phyloP scores from a whole-genome alignment of 2,797 vertebrate genomes.

The Neomorphus geoffroyi region DNA sequence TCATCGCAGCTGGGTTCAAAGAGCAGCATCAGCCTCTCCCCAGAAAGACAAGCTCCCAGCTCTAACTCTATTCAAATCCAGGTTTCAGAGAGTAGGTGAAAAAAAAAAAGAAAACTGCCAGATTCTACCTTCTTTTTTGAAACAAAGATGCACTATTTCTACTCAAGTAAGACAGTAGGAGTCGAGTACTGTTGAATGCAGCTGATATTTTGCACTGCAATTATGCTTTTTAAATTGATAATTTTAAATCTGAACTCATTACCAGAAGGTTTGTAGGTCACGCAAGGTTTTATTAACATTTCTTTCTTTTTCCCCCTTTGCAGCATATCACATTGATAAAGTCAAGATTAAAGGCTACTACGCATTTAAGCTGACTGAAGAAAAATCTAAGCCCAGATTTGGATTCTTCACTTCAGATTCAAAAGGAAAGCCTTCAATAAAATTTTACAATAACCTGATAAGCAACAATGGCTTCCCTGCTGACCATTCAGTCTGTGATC shows the following conservation, averaged over 20 bases:
- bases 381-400: conserved; percentile 83
- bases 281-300: neutral
- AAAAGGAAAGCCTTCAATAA: conserved; percentile 86
- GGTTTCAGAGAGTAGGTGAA: neutral
- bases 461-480: conserved; percentile 79
- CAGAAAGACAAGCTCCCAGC: neutral
- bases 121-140: neutral
- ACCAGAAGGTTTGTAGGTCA: neutral
- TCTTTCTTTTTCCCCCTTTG: neutral
- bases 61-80: neutral
- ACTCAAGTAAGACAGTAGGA: neutral
- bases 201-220: neutral
- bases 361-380: conserved; percentile 90
- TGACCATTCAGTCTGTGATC: conserved; percentile 64
- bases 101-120: neutral
- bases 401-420: conserved; percentile 90
- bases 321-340: conserved; percentile 86
- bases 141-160: neutral
- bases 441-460: conserved; percentile 84
- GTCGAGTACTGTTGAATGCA: neutral
- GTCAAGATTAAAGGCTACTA: conserved; percentile 92
- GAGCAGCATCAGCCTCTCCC: neutral
- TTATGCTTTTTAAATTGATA: neutral
- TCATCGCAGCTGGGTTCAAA: neutral
- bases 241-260: neutral